Evolutionary conservation across 2,888 invertebrate species (phyloP), one percentile per base, ranked within the genome.

Genomic region (Dynastes hyllus): DNA sequence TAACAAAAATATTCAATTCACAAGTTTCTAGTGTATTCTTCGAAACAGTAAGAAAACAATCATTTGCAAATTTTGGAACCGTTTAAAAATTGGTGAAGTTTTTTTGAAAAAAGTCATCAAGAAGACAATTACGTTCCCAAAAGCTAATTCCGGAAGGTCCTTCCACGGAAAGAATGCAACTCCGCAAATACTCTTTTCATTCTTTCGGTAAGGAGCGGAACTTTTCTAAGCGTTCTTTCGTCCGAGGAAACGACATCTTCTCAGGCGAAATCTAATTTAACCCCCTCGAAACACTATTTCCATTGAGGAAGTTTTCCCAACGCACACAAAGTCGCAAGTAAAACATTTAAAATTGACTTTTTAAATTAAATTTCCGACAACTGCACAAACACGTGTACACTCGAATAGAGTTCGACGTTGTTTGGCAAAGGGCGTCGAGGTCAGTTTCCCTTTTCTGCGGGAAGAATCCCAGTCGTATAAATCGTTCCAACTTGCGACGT

Each of bases 311-410:
- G 45, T 75, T 75, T 61, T 29, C 61, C 13, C 4, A 22, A 58
- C 58, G 53, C 71, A 37, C 50, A 61, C 40, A 27, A 45, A 61
- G 73, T 75, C 73, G 50, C 37, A 61, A 45, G 45, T 75, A 75
- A 63, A 75, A 75, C 73, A 75, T 75, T 75, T 75, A 71, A 71
- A 71, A 71, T 71, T 55, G 71, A 71, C 71, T 45, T 71, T 71
- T 71, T 32, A 71, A 71, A 75, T 75, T 75, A 75, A 75, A 75
- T 75, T 75, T 75, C 61, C 73, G 45, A 45, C 69, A 51, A 69
- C 51, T 29, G n/a, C 6, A 61, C 73, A 45, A 75, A 45, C 61
- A 75, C 61, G 40, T 75, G 61, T 75, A 61, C 37, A 40, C 63
- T 32, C 63, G 32, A 32, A 63, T 13, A 29, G 32, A 63, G 27